Percentiles rank a stretch among this genome's conserved stretches.
Evolutionary conservation across 2,113 vertebrate species (phyloP).

Genomic region (Dinomys branickii): DNA sequence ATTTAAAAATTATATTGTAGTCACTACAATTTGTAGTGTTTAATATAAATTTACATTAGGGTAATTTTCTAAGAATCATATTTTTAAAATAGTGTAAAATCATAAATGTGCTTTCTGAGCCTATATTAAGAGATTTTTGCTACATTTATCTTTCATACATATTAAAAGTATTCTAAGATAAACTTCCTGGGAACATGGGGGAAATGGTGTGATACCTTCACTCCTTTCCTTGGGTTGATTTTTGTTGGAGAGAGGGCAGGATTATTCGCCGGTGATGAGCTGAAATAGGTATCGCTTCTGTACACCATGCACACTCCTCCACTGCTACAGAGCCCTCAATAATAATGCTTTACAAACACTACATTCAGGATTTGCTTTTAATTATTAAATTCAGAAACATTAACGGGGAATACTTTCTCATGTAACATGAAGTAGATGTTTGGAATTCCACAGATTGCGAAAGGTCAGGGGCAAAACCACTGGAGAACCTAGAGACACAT

Average conservation of each 20-base stretch:
- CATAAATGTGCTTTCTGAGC: background rate
- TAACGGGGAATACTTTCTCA: background rate
- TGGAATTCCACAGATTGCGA: background rate
- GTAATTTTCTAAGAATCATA: background rate
- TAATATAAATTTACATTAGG: slow-evolving; percentile 25
- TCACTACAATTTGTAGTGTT: background rate
- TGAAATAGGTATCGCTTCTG: background rate
- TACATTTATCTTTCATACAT: background rate
- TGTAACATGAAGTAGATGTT: background rate
- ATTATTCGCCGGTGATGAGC: background rate
- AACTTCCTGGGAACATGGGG: background rate
- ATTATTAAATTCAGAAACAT: background rate
- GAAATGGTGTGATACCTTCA: background rate
- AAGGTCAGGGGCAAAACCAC: background rate
- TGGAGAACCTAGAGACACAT: background rate
- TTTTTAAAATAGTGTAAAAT: background rate
- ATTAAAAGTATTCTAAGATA: background rate
- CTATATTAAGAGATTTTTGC: background rate
- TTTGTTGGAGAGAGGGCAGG: background rate
- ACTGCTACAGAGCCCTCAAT: rapidly evolving
- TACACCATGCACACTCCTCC: rapidly evolving
- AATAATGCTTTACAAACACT: background rate
- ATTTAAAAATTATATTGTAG: background rate
- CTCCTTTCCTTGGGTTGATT: background rate
- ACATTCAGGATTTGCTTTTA: background rate